Evolutionary conservation across 2,797 vertebrate genomes (phyloP), one percentile per base, ranked within the genome.

Genomic region (Scleropages formosus): DNA sequence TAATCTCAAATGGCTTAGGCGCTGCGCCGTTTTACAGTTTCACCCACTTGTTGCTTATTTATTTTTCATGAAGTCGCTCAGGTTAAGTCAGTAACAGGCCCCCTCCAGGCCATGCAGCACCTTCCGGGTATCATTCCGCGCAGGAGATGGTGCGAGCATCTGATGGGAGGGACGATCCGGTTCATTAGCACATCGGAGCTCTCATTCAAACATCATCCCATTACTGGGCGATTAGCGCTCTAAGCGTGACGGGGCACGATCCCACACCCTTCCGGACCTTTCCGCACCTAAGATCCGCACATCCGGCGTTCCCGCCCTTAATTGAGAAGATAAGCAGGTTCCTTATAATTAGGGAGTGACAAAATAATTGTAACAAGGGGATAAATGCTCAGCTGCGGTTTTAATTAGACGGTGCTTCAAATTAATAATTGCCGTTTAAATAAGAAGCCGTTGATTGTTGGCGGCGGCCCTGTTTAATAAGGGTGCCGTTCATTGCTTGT

Each of bases 331-430:
- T 92, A 93, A 93, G 90, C 91, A 90, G 24, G 91, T 89, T 90
- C 87, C 84, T 89, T 86, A 87, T 93, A 92, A 94, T 94, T 95
- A 94, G 91, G 92, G 94, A 91, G 89, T 88, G 89, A 87, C 58
- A 75, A 80, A 93, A 92, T 93, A 91, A 92, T 90, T 91, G 87
- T 92, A 92, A 94, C 88, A 91, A 94, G 92, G 92, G 92, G 91
- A 90, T 94, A 95, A 94, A 92, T 90, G 90, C 90, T 90, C 92
- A 89, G 91, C 90, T 91, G 88, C 90, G 90, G 90, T 91, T 94
- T 94, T 94, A 94, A 95, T 95, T 94, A 94, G 90, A 88, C 88
- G 85, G 87, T 89, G 89, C 90, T 94, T 93, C 90, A 93, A 93
- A 93, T 94, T 93, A 93, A 91, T 93, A 92, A 93, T 94, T 93